These are phyloP conservation scores for Clistopyga incitator DNA, from an alignment of 2,888 invertebrate species.

Conservation along the genomic window DNA sequence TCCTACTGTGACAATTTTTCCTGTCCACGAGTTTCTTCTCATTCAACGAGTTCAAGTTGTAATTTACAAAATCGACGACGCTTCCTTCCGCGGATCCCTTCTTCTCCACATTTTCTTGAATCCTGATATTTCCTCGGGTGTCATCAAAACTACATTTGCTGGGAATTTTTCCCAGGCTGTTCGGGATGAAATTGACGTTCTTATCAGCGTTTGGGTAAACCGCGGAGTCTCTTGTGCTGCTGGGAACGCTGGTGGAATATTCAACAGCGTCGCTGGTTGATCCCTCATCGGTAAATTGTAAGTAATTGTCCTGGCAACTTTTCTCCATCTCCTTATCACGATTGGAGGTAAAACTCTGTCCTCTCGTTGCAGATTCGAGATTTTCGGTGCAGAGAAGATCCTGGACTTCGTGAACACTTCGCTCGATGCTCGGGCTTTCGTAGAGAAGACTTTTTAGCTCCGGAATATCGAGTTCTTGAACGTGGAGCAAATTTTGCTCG, in stretches of 20 bases:
- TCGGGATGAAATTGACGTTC: constrained; percentile 74
- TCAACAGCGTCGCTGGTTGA: constrained; percentile 57
- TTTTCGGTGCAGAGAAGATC: constrained; percentile 74
- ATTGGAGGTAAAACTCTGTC: constrained; percentile 10
- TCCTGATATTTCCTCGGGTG: constrained; percentile 72
- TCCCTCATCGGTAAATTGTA: constrained; percentile 66
- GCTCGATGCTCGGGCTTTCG: constrained; percentile 76
- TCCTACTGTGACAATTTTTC: constrained; percentile 75
- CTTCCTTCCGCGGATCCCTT: constrained; percentile 42
- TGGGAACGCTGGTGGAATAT: constrained; percentile 51
- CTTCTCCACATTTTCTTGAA: constrained; percentile 43
- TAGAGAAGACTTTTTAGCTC: constrained; percentile 77
- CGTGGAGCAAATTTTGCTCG: constrained; percentile 78
- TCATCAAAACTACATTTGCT: constrained; percentile 66
- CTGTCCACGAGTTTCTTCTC: constrained; percentile 72
- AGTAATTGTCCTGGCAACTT: constrained; percentile 60
- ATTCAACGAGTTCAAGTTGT: constrained; percentile 71
- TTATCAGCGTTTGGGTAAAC: constrained; percentile 60
- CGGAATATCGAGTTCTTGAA: constrained; percentile 79
- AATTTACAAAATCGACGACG: constrained; percentile 70
- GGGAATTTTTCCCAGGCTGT: constrained; percentile 74
- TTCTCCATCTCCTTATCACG: not conserved
- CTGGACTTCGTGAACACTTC: constrained; percentile 74
- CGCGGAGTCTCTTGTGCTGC: constrained; percentile 30
- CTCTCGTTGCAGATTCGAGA: constrained; percentile 62